phyloP scores from a whole-genome alignment of 1,140 invertebrate species.

The Coelopa frigida region DNA sequence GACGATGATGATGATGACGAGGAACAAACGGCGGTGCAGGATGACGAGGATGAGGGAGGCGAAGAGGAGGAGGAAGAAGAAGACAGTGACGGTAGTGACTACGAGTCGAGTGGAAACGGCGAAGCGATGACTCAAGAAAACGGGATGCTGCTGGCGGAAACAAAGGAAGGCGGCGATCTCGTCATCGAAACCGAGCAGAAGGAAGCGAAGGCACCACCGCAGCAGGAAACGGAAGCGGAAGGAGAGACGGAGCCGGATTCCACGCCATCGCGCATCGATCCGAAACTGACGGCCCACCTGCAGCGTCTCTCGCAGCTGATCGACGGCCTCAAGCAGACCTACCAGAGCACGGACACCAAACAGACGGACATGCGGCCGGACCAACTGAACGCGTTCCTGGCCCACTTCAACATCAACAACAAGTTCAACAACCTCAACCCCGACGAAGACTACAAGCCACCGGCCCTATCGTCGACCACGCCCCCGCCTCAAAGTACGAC shows the following conservation, averaged over 20 bases:
- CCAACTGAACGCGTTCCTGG: conserved; percentile 41
- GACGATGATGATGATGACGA: no score
- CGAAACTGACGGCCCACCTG: conserved; percentile 34
- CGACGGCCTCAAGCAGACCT: conserved; percentile 39
- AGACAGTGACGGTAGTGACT: no score
- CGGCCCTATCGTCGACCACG: conserved; percentile 8
- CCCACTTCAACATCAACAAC: conserved; percentile 40
- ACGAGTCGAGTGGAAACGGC: conserved; percentile 12
- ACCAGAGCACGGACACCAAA: conserved; percentile 22
- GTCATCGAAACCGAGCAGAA: conserved; percentile 5
- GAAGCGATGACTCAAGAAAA: not conserved
- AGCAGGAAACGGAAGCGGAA: conserved; percentile 1
- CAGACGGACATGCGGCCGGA: conserved; percentile 37
- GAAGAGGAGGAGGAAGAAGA: not conserved
- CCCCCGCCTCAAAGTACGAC: not conserved
- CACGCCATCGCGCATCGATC: conserved; percentile 22
- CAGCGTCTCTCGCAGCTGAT: conserved; percentile 40
- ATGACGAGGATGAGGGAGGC: not conserved
- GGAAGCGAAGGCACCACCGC: not conserved
- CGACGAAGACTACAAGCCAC: conserved; percentile 9
- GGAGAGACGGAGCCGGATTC: conserved; percentile 7
- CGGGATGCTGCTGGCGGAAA: not conserved
- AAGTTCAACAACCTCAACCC: conserved; percentile 29
- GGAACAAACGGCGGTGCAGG: not conserved
- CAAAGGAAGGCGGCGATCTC: not conserved